Percentiles rank a stretch among this genome's conserved stretches.
These are phyloP conservation scores for Arrhopalites spinosus DNA, from an alignment of 2,888 invertebrate species.

Conservation along the genomic window DNA sequence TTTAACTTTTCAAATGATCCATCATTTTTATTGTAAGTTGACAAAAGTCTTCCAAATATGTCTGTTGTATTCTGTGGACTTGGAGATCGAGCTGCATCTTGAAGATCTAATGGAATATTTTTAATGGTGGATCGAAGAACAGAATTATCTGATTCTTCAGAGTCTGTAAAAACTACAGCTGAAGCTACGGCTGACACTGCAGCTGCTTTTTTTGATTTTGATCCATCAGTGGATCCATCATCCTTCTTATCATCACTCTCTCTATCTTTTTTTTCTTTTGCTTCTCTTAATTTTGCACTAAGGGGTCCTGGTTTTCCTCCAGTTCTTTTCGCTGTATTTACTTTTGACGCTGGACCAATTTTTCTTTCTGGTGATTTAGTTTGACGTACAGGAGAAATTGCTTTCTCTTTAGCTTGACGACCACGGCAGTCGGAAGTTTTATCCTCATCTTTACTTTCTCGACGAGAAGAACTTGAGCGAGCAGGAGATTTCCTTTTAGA, in stretches of 20 bases:
- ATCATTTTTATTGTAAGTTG: neutral
- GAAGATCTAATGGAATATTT: slow-evolving; percentile 29
- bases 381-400: neutral
- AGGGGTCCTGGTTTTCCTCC: slow-evolving; percentile 25
- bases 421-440: no score
- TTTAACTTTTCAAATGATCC: slow-evolving; percentile 14
- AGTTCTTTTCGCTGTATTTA: slow-evolving; percentile 19
- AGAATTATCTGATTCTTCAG: slow-evolving; percentile 20
- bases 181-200: neutral
- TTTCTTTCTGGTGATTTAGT: neutral
- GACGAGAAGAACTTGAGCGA: neutral
- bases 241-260: neutral
- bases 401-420: neutral
- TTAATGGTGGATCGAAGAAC: slow-evolving; percentile 11
- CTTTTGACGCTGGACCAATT: neutral
- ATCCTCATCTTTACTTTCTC: no score
- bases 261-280: slow-evolving; percentile 11
- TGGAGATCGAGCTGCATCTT: slow-evolving; percentile 34
- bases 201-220: neutral
- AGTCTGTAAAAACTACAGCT: slow-evolving; percentile 6
- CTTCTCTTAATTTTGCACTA: slow-evolving; percentile 18
- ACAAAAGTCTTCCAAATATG: slow-evolving; percentile 24
- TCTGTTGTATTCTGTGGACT: slow-evolving; percentile 13
- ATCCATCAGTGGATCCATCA: neutral
- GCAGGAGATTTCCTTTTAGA: slow-evolving; percentile 5